Percentiles rank a stretch among this genome's conserved stretches.
phyloP scores from a whole-genome alignment of 2,888 invertebrate genomes.

The Celastrina argiolus region DNA sequence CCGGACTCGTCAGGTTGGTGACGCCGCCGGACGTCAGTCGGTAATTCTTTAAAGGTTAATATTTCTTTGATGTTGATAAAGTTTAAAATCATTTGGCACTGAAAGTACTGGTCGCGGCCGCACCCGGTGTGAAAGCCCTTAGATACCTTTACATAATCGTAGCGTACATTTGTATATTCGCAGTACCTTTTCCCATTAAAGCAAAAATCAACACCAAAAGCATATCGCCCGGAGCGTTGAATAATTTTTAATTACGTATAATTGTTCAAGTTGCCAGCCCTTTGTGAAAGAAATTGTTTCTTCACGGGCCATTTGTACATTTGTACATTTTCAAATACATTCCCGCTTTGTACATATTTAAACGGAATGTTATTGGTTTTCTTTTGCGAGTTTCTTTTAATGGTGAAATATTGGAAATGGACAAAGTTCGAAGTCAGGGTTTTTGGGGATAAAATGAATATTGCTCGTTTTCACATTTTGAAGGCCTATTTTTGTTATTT shows the following conservation, averaged over 20 bases:
- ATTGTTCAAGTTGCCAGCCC: conserved; percentile 6
- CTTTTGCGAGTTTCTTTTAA: conserved; percentile 2
- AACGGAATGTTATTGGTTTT: conserved; percentile 17
- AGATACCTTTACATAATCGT: too few species aligned
- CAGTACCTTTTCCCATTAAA: neutral
- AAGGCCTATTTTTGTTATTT: too few species aligned
- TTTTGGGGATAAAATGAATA: neutral
- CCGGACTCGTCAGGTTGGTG: too few species aligned
- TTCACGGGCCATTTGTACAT: conserved; percentile 13
- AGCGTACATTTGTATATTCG: too few species aligned
- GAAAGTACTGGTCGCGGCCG: too few species aligned
- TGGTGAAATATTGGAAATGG: conserved; percentile 1
- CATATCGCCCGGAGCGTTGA: neutral
- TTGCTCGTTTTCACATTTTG: neutral
- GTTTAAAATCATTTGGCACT: too few species aligned
- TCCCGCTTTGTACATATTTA: conserved; percentile 17
- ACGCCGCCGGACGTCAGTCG: too few species aligned
- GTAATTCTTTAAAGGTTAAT: too few species aligned
- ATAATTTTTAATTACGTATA: conserved; percentile 19
- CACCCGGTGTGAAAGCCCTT: too few species aligned
- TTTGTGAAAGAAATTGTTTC: conserved; percentile 7
- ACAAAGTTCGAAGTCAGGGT: neutral
- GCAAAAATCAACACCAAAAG: conserved; percentile 15
- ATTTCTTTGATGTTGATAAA: too few species aligned
- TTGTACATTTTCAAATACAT: conserved; percentile 1